Base-by-base conservation (phyloP, 2,888 invertebrate genomes). In the Oscheius sp. region DNA sequence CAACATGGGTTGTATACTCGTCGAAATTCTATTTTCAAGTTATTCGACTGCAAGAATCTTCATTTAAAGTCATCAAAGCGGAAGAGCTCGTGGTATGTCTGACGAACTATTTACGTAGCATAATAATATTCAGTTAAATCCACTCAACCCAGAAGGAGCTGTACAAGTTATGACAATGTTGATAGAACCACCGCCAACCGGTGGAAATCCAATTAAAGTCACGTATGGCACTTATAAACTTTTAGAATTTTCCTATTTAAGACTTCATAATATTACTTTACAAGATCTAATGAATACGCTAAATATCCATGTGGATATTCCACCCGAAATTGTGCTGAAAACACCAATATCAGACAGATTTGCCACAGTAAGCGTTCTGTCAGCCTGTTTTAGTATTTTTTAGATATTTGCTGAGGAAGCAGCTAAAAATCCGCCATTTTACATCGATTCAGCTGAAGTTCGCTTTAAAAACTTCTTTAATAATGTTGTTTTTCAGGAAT, bases 311-410 rank as follows among this genome's bases (percentile, higher is more conserved):
- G 92, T 94, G 66, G 89, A 91, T 1, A 92, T 93, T 87, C 91
- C 93, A 29, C 91, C 93, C 3, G 92, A 92, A 86, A 92, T 94
- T 52, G 92, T 92, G 64, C 93, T 94, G 80, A 92, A 93, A 87
- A 93, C 93, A 80, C 93, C 93, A 0, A 90, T 95, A 2, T 91
- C 93, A 69, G 95, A 96, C 86, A 92, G 93, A 87, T 96, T 96
- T 89, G 91, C 95, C 27, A 93, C 92, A 69, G 93, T 93, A 25
- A 13, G 25, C 46, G n/a, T 27, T 52, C 9, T 13, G 16, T 5
- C 5, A 49, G 13, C 16, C 2, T 49, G 3, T 21, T 7, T 49
- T 49, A 7, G 3, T 18, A 49, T 49, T 49, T 69, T 69, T 29
- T 41, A 69, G 69, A 35, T 56, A 9, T 70, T 70, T 59, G 49